Conservation (phyloP, 2,888 invertebrate genomes). For the Zygogramma bicolorata region DNA sequence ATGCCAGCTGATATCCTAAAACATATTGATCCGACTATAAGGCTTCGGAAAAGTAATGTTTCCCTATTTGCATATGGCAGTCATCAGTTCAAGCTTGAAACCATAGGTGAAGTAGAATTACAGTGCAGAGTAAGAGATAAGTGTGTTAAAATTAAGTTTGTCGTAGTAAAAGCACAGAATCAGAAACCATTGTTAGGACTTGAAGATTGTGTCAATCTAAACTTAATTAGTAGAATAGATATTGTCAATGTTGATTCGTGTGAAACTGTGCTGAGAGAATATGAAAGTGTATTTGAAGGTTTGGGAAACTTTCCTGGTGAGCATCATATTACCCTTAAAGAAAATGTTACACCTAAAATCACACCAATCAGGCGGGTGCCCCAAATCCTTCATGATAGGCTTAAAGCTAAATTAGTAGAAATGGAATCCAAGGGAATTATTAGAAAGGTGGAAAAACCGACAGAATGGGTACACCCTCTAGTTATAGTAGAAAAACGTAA, state of each 20-base stretch:
- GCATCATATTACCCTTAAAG: constrained; percentile 41
- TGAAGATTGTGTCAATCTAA: constrained; percentile 23
- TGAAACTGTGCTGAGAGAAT: background rate
- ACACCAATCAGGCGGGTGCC: constrained; percentile 12
- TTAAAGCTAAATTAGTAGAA: constrained; percentile 27
- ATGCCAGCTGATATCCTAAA: background rate
- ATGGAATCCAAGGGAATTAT: constrained; percentile 18
- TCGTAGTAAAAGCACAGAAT: constrained; percentile 18
- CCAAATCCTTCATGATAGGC: constrained; percentile 15
- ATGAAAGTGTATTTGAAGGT: constrained; percentile 32
- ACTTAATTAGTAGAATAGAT: constrained; percentile 24
- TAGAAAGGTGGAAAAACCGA: constrained; percentile 16
- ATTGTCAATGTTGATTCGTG: background rate
- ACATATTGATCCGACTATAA: background rate
- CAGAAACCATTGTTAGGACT: constrained; percentile 28
- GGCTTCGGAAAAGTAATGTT: constrained; percentile 2
- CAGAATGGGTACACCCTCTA: constrained; percentile 29
- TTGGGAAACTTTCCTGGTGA: constrained; percentile 34
- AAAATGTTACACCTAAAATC: constrained; percentile 29
- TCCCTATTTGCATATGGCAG: constrained; percentile 34
- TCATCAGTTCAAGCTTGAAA: constrained; percentile 28
- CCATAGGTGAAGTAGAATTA: constrained; percentile 25
- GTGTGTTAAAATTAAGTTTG: background rate
- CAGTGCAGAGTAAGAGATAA: constrained; percentile 16
- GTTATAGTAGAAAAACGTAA: constrained; percentile 36